Conservation (phyloP, 2,888 invertebrate species). For the Phasia obesa region DNA sequence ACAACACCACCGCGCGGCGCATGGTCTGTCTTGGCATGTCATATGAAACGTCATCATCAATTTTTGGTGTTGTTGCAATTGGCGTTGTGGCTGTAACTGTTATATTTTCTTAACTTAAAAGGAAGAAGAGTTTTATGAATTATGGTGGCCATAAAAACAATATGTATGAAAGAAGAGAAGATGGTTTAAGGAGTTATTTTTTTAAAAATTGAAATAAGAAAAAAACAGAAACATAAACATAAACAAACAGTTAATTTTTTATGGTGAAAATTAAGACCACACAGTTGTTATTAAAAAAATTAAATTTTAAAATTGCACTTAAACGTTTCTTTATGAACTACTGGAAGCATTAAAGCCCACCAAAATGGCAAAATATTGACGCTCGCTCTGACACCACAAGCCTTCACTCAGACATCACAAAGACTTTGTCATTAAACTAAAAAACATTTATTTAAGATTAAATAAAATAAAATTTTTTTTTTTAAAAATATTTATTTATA, state of each 20-base stretch:
- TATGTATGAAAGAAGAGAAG: not conserved
- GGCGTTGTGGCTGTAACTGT: constrained; percentile 27
- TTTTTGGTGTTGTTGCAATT: constrained; percentile 55
- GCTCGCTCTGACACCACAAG: too few relatives aligned
- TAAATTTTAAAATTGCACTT: not conserved
- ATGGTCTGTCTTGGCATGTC: constrained; percentile 60
- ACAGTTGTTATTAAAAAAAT: constrained; percentile 9
- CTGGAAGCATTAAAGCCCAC: not conserved
- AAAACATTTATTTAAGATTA: too few relatives aligned
- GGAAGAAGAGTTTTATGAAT: constrained; percentile 23
- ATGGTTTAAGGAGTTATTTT: not conserved
- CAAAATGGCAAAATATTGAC: not conserved
- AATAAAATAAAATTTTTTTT: too few relatives aligned
- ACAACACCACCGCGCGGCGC: constrained; percentile 65
- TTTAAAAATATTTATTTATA: too few relatives aligned
- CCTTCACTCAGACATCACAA: too few relatives aligned
- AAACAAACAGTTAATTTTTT: constrained; percentile 14
- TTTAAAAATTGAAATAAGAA: not conserved
- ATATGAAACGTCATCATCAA: constrained; percentile 65
- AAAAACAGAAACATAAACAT: not conserved
- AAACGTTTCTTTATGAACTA: not conserved
- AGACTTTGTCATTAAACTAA: too few relatives aligned
- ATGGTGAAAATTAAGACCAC: constrained; percentile 47
- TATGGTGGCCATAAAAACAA: constrained; percentile 21
- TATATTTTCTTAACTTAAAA: constrained; percentile 25